Base-by-base conservation (phyloP, 2,888 invertebrate species). In the Drosophila mimica region DNA sequence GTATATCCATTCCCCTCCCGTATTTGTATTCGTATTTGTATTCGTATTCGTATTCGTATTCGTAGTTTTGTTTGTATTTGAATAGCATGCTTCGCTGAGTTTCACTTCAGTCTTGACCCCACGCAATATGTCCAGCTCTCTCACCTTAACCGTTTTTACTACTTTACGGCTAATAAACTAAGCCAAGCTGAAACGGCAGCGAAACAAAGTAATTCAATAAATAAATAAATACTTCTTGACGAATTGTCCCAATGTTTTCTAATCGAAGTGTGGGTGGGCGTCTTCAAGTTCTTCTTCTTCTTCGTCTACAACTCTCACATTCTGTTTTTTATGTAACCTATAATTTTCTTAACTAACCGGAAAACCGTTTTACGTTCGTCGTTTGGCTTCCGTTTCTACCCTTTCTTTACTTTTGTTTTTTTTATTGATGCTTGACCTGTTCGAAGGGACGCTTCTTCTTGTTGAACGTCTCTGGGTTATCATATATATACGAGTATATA, bases 51-150 rank as follows among this genome's bases (percentile, higher is more conserved):
- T 62, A 57, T 46, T 33, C 2, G 58, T 8, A 48, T 28, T 25
- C 48, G 56, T 49, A 64, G 57, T 70, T 33, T 43, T 52, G 20
- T 36, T 62, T 46, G 62, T 74, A 63, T 77, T 77, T 77, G 70
- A 66, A 57, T 71, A 72, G 59, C 88, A 90, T 74, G 86, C 89
- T 87, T 68, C 67, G 75, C 43, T 81, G 78, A 62, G 68, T 81
- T 78, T 78, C 78, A 72, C 63, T 88, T 76, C 76, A 78, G 87
- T 86, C 84, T 86, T 89, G 90, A 85, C 85, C 90, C 87, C 87
- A 81, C 81, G 78, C 71, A 80, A 74, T 65, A 85, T 61, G 63
- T 34, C 13, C 51, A 46, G 46, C 64, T 43, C 53, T 33, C 67
- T 72, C 59, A 79, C 66, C 65, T 60, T 20, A 78, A 58, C 53